A percentile compares a stretch with the other conserved stretches of the same genome.
Evolutionary conservation across 2,888 invertebrate species (phyloP).

Genomic region (Stenotaenia linearis): DNA sequence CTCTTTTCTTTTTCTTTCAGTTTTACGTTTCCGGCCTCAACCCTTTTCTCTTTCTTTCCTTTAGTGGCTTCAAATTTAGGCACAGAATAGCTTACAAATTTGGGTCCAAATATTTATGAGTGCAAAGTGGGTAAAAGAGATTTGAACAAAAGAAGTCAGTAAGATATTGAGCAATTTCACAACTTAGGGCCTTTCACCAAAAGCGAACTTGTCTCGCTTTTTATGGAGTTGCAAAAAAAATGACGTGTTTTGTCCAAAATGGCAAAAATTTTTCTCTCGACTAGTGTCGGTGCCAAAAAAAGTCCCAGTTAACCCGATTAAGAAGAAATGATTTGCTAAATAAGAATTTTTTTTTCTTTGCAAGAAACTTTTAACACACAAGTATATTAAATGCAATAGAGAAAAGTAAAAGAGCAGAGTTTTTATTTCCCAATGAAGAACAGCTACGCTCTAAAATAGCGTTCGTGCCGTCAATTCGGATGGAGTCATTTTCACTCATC

Average conservation of each 20-base stretch:
- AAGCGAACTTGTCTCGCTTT: conserved; percentile 1
- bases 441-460: not conserved
- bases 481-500: conserved; percentile 21
- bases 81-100: conserved; percentile 17
- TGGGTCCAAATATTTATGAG: conserved; percentile 7
- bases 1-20: not conserved
- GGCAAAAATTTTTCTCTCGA: not conserved
- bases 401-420: not conserved
- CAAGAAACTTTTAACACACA: not conserved
- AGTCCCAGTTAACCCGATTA: conserved; percentile 8
- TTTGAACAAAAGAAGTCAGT: conserved; percentile 11
- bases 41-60: conserved; percentile 3
- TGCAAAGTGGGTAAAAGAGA: not conserved
- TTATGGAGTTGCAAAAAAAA: not conserved
- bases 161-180: conserved; percentile 5
- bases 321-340: not conserved
- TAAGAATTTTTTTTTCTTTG: not conserved
- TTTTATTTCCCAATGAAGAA: not conserved
- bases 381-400: not conserved
- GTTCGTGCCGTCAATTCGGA: conserved; percentile 6
- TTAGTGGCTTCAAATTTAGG: conserved; percentile 6
- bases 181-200: not conserved
- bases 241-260: not conserved
- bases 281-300: not conserved
- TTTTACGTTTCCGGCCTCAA: conserved; percentile 1